These are phyloP conservation scores for Clistopyga incitator DNA, from an alignment of 2,888 invertebrate genomes.

Conservation along the genomic window DNA sequence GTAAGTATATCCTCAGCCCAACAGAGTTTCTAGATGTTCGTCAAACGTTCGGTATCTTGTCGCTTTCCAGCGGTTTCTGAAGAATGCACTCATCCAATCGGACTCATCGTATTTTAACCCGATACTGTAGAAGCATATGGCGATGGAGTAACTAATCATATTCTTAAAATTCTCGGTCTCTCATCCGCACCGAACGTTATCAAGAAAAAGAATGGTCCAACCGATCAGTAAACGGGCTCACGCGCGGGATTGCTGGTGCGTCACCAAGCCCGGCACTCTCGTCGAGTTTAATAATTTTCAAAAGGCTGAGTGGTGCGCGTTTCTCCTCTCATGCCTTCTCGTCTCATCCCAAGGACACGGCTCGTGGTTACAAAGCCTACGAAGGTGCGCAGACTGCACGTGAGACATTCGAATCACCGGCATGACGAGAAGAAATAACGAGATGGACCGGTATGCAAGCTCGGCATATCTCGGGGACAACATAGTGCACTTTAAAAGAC, in stretches of 20 bases:
- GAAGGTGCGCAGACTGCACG: constrained; percentile 65
- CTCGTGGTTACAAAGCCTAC: constrained; percentile 51
- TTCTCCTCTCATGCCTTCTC: constrained; percentile 22
- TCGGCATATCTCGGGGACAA: constrained; percentile 79
- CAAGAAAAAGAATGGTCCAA: constrained; percentile 24
- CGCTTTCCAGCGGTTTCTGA: no score
- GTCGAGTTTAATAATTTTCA: constrained; percentile 48
- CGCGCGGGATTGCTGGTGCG: constrained; percentile 13
- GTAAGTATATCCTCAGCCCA: not conserved
- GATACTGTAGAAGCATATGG: not conserved
- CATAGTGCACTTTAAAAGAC: constrained; percentile 82
- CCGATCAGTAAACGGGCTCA: constrained; percentile 7
- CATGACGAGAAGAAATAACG: constrained; percentile 56
- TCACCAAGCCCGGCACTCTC: constrained; percentile 20
- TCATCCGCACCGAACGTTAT: constrained; percentile 35
- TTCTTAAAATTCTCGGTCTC: constrained; percentile 38
- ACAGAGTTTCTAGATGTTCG: not conserved
- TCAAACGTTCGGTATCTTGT: not conserved
- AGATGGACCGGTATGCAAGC: constrained; percentile 70
- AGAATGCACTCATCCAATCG: constrained; percentile 19
- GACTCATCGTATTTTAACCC: not conserved
- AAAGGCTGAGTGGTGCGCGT: constrained; percentile 48
- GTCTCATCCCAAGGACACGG: constrained; percentile 23
- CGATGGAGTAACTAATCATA: not conserved
- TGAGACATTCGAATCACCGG: constrained; percentile 13